Conservation (phyloP, 53 echinoderm and acorn worm species). For the Zoroaster sp. region DNA sequence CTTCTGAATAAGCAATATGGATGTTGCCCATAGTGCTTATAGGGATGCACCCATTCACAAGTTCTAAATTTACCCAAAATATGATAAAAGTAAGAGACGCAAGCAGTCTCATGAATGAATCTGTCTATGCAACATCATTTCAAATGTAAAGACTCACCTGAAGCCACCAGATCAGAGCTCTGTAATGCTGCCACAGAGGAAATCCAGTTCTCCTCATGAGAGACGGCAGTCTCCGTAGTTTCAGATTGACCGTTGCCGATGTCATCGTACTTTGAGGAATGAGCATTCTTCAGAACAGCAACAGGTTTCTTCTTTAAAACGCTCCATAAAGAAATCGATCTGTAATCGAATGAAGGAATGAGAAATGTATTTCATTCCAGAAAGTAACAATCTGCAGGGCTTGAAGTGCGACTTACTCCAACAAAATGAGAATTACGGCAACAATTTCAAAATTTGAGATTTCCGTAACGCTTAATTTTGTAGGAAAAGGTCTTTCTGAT, state of each 20-base stretch:
- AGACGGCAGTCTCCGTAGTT: not conserved
- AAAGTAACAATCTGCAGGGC: no score
- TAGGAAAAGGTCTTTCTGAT: no score
- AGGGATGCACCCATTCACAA: no score
- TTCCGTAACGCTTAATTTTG: no score
- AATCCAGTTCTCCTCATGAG: conserved; percentile 90
- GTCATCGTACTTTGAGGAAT: conserved; percentile 5
- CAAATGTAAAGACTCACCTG: conserved; percentile 61
- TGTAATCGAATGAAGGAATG: not conserved
- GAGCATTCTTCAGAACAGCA: conserved; percentile 75
- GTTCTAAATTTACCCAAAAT: no score
- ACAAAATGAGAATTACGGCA: no score
- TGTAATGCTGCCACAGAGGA: conserved; percentile 83
- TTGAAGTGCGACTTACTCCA: no score
- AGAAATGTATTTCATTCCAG: no score
- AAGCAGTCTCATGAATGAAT: not conserved
- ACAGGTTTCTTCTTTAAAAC: conserved; percentile 92
- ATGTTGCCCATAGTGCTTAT: no score
- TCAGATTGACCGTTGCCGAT: conserved; percentile 4
- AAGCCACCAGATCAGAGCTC: conserved; percentile 82
- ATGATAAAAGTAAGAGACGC: no score
- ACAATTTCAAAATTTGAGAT: no score
- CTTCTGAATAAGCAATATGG: no score
- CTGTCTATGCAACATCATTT: not conserved
- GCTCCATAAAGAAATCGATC: conserved; percentile 90